These are phyloP conservation scores for Apodemia hepburni DNA, from an alignment of 2,888 invertebrate genomes.

Conservation along the genomic window DNA sequence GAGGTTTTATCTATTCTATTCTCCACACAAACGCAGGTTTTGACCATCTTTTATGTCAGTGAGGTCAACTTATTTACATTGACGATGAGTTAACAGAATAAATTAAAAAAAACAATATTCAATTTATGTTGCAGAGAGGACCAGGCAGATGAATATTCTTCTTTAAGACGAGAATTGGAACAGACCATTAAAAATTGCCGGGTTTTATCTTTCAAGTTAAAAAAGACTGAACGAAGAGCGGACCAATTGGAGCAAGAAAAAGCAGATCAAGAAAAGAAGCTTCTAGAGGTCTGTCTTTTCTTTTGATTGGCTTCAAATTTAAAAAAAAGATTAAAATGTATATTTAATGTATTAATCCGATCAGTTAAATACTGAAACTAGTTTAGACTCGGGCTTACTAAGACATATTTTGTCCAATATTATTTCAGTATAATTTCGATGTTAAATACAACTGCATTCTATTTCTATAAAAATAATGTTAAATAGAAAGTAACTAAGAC, in stretches of 20 bases:
- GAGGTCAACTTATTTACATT: background rate
- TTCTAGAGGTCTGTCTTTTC: conserved; percentile 63
- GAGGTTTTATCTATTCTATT: too few species aligned
- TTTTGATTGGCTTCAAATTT: too few species aligned
- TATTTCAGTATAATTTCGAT: too few species aligned
- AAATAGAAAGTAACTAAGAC: too few species aligned
- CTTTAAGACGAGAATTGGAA: conserved; percentile 96
- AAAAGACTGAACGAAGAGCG: conserved; percentile 95
- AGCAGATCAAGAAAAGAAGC: conserved; percentile 84
- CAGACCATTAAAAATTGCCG: conserved; percentile 98
- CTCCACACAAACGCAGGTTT: too few species aligned
- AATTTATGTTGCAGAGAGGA: conserved; percentile 86
- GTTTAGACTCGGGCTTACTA: too few species aligned
- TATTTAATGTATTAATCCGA: background rate
- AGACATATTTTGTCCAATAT: too few species aligned
- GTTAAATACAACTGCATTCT: too few species aligned
- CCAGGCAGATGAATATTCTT: conserved; percentile 97
- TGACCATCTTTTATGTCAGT: too few species aligned
- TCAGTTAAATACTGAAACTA: too few species aligned
- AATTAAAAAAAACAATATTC: background rate
- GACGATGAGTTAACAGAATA: background rate
- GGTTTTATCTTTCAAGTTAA: conserved; percentile 97
- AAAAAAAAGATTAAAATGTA: background rate
- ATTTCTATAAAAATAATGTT: too few species aligned
- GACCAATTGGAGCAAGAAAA: conserved; percentile 94